These are phyloP conservation scores for Dilophus febrilis DNA, from an alignment of 2,888 invertebrate species.

Conservation along the genomic window DNA sequence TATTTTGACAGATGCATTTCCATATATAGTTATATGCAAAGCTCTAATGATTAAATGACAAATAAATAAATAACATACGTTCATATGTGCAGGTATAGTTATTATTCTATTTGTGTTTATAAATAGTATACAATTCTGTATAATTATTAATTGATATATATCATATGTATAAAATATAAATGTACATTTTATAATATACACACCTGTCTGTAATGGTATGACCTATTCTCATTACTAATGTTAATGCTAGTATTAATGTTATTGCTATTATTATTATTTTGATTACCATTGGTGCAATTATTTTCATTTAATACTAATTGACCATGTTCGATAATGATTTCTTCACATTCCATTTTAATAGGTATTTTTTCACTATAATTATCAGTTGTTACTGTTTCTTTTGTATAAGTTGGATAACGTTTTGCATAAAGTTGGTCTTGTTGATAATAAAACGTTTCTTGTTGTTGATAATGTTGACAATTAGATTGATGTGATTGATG, in stretches of 20 bases:
- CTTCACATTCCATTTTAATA: slow-evolving; percentile 10
- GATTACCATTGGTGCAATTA: slow-evolving; percentile 4
- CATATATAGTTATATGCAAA: too few relatives aligned
- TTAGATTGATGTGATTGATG: not conserved
- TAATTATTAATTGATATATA: not conserved
- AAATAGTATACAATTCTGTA: too few relatives aligned
- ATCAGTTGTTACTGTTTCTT: too few relatives aligned
- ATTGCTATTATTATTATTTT: slow-evolving; percentile 2
- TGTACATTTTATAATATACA: not conserved
- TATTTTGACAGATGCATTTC: too few relatives aligned
- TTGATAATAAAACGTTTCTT: not conserved
- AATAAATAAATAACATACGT: too few relatives aligned
- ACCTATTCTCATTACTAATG: not conserved
- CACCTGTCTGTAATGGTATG: slow-evolving; percentile 9
- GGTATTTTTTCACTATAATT: slow-evolving; percentile 3
- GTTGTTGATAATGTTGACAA: not conserved
- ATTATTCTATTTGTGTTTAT: too few relatives aligned
- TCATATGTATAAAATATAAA: not conserved
- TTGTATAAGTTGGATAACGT: not conserved
- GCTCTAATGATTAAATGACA: too few relatives aligned
- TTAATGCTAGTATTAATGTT: too few relatives aligned
- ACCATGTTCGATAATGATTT: slow-evolving; percentile 10
- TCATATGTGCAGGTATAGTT: too few relatives aligned
- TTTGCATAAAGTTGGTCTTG: not conserved
- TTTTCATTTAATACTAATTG: slow-evolving; percentile 9